Base-by-base conservation (phyloP, 2,113 vertebrate genomes). In the Megaceryle maxima region DNA sequence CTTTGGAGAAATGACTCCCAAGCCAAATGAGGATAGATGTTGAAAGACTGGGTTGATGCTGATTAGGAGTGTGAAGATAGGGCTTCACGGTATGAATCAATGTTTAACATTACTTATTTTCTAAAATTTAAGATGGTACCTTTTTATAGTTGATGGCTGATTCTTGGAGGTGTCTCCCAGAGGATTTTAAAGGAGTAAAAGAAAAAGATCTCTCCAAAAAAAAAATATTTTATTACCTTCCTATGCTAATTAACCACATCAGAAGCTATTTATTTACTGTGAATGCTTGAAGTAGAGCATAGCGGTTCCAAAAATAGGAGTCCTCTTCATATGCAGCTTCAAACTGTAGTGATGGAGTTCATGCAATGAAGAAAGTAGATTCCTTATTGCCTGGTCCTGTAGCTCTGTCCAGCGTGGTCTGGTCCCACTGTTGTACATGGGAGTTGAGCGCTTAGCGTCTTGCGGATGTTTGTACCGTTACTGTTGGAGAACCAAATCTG, bases 211-310 rank as follows among this genome's bases (percentile, higher is more conserved):
- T 74, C 83, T 94, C 84, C 37, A 64, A 66, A 92, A 92, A 92
- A 13, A 7, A 19, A 57, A 57, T 85, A 84, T 51, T 92, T 51
- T 51, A 93, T 87, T 91, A 59, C 69, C 88, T 96, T 90, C 75
- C 70, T 74, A 51, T 86, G 70, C 92, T 92, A 77, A 90, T 92
- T 88, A 83, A 80, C 87, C 86, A 79, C 90, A 90, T 91, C 82
- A 93, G 90, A 92, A 96, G 87, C 86, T 97, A 96, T 97, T 97
- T 97, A 97, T 97, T 97, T 95, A 97, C 93, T 97, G 96, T 96
- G 96, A 96, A 96, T 92, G 95, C 93, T 94, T 93, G 92, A 95
- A 94, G 83, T 88, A 74, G 89, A 94, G 94, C 77, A 94, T 84
- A 93, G 95, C 11, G 13, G 81, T 94, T 97, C 83, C 88, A 76